Evolutionary conservation across 1,140 invertebrate species (phyloP).

Genomic region (Maconellicoccus hirsutus): DNA sequence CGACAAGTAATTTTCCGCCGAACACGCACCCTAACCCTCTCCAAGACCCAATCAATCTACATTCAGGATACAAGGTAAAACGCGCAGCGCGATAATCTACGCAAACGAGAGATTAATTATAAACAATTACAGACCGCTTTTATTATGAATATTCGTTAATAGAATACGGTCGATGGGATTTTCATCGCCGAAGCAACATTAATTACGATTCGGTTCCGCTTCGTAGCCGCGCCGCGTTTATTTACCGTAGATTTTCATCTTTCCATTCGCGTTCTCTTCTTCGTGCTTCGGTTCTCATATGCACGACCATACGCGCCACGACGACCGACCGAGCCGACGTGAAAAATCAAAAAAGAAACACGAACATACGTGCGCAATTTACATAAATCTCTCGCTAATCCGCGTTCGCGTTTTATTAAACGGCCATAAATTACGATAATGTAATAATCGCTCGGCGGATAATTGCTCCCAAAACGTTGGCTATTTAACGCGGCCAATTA

Average conservation of each 20-base stretch:
- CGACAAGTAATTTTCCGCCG: no score
- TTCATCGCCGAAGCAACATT: not conserved
- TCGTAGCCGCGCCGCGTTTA: not conserved
- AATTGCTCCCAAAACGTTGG: not conserved
- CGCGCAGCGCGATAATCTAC: no score
- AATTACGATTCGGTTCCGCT: not conserved
- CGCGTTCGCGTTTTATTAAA: not conserved
- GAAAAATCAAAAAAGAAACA: not conserved
- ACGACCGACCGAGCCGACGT: no score
- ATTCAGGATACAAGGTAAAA: no score
- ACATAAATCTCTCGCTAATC: not conserved
- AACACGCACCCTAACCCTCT: no score
- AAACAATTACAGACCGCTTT: not conserved
- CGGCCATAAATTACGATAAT: not conserved
- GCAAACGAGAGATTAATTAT: not conserved
- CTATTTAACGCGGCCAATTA: not conserved
- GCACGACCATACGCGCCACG: not conserved
- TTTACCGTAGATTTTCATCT: not conserved
- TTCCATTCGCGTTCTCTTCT: not conserved
- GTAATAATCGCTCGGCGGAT: not conserved
- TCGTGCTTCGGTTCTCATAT: not conserved
- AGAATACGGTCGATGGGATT: conserved; percentile 2
- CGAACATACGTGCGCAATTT: not conserved
- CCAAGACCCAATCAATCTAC: no score
- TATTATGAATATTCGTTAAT: not conserved